Evolutionary conservation across 2,797 vertebrate genomes (phyloP).

Genomic region (Bradypus variegatus): DNA sequence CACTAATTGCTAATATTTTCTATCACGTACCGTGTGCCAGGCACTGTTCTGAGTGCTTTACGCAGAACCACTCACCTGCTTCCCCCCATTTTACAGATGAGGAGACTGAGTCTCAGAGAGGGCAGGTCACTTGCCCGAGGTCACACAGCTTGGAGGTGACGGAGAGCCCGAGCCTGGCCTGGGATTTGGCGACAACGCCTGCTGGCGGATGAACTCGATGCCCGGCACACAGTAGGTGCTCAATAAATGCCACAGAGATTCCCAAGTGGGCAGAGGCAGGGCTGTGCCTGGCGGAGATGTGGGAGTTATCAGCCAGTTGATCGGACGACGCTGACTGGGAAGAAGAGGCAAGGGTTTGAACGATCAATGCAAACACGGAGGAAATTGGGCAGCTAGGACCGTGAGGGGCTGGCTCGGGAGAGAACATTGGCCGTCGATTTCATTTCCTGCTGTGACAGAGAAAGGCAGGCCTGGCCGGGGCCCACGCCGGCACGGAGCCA

Average conservation of each 20-base stretch:
- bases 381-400: background rate
- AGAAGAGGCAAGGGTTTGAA: background rate
- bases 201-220: background rate
- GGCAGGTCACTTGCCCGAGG: background rate
- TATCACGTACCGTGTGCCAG: rapidly evolving
- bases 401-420: background rate
- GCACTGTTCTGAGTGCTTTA: background rate
- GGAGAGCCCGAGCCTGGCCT: background rate
- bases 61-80: rapidly evolving
- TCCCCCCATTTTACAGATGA: background rate
- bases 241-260: background rate
- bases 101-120: background rate
- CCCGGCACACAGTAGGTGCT: background rate
- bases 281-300: rapidly evolving
- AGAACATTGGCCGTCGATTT: constrained; percentile 18
- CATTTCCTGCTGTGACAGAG: constrained; percentile 17
- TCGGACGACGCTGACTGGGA: rapidly evolving
- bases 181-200: background rate
- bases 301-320: rapidly evolving
- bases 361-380: background rate
- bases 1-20: background rate
- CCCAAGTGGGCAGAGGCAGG: background rate
- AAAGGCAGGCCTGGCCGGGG: background rate
- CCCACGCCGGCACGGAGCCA: background rate
- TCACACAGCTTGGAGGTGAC: background rate